phyloP scores from a whole-genome alignment of 2,888 invertebrate species.

The Mesorhabditis spiculigera region DNA sequence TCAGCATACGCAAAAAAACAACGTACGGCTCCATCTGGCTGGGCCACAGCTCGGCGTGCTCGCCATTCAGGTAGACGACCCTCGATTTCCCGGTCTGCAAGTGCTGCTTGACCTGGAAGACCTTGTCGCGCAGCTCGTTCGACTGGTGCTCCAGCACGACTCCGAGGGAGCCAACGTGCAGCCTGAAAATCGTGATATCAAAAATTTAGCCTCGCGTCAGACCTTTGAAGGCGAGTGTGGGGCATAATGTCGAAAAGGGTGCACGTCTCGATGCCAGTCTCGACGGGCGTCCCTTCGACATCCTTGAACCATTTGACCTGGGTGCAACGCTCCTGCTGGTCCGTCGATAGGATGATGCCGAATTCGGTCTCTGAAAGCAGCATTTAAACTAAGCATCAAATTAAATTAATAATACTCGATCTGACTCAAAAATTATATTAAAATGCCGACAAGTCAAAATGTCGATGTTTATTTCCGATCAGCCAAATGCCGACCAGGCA shows the following conservation, averaged over 20 bases:
- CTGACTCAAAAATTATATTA: not conserved
- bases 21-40: conserved; percentile 13
- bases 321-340: conserved; percentile 14
- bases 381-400: not conserved
- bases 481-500: no score
- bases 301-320: conserved; percentile 17
- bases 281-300: not conserved
- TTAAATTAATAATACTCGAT: not conserved
- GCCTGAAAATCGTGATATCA: not conserved
- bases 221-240: conserved; percentile 15
- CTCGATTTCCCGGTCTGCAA: conserved; percentile 17
- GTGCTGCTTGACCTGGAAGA: conserved; percentile 14
- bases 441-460: no score
- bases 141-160: not conserved
- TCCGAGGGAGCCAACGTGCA: conserved; percentile 6
- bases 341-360: conserved; percentile 15
- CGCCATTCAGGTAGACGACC: conserved; percentile 14
- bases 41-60: conserved; percentile 13
- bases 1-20: no score
- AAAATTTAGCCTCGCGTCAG: not conserved
- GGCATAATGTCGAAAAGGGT: conserved; percentile 22
- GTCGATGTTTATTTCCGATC: no score
- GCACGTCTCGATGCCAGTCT: conserved; percentile 10
- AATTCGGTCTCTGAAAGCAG: conserved; percentile 8
- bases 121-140: conserved; percentile 8